Evolutionary conservation across 2,888 invertebrate genomes (phyloP), one percentile per base, ranked within the genome.

Genomic region (Thera obeliscata): DNA sequence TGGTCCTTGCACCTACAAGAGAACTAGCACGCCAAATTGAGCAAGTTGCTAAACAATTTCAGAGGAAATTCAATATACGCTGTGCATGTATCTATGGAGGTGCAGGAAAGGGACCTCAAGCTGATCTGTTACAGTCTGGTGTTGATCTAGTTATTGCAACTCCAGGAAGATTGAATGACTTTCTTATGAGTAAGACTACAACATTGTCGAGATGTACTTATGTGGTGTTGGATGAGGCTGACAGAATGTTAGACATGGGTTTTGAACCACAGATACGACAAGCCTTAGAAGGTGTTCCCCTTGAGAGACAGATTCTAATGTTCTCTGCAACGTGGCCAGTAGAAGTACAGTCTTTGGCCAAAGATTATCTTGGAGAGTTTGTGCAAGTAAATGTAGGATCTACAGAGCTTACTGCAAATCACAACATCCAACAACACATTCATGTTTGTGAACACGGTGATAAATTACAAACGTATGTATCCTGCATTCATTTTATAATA

Each of bases 271-370:
- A 98, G 88, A 98, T 98, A 75, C 94, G 98, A 38, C 97, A 98
- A 89, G 98, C 98, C 76, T 94, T 98, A 65, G 97, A 97, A 86
- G 98, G 98, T 83, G 97, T 98, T 64, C 95, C 98, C 73, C 97
- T 97, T 7, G 98, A 98, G 83, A 95, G 99, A 77, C 99, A 99
- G 87, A 98, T 98, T 35, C 94, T 99, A 55, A 99, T 99, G 99
- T 99, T 98, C 96, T 98, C 98, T 70, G 99, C 99, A 0, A 99
- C 99, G 0, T 99, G 99, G 99, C 99, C 99, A 0, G 98, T 97
- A 81, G 99, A 99, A 93, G 98, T 99, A 1, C 95, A 97, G 75
- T 95, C 96, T 76, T 92, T 99, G 72, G 99, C 99, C 4, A 96
- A 97, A 78, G 99, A 99, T 83, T 99, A 98, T 87, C 94, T 99